A percentile compares a stretch with the other conserved stretches of the same genome.
Conservation (phyloP, 2,888 invertebrate species). For the Escarpia spicata region DNA sequence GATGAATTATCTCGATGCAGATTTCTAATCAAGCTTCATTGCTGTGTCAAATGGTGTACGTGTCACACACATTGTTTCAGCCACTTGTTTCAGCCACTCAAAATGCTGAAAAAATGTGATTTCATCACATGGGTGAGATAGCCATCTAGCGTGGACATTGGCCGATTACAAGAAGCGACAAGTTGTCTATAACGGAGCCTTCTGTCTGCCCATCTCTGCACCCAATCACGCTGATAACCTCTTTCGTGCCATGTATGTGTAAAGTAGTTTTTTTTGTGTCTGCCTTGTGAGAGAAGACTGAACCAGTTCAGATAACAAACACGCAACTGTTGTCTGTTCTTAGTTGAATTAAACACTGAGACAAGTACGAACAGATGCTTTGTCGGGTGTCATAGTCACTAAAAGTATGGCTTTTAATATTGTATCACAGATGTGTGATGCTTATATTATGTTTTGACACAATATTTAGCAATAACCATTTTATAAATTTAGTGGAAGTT, state of each 20-base stretch:
- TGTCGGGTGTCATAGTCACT: no score
- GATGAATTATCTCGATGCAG: neutral
- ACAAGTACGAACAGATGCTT: neutral
- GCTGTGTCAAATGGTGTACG: neutral
- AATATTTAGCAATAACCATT: no score
- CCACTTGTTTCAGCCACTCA: no score
- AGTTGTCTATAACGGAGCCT: neutral
- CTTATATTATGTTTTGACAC: no score
- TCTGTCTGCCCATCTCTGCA: neutral
- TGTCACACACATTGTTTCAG: no score
- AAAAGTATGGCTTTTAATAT: no score
- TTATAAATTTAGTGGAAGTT: no score
- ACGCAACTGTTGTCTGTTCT: neutral
- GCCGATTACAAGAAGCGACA: neutral
- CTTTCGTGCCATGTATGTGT: neutral
- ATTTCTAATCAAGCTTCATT: neutral
- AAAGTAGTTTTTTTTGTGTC: neutral
- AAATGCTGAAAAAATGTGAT: neutral
- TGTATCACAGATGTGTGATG: no score
- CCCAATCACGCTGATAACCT: neutral
- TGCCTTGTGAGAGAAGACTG: neutral
- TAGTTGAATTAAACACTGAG: neutral
- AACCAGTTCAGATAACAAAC: neutral
- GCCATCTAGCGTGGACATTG: neutral
- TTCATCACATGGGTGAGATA: neutral